These are phyloP conservation scores for Nansenia antarctica DNA, from an alignment of 2,113 vertebrate genomes.

Conservation along the genomic window DNA sequence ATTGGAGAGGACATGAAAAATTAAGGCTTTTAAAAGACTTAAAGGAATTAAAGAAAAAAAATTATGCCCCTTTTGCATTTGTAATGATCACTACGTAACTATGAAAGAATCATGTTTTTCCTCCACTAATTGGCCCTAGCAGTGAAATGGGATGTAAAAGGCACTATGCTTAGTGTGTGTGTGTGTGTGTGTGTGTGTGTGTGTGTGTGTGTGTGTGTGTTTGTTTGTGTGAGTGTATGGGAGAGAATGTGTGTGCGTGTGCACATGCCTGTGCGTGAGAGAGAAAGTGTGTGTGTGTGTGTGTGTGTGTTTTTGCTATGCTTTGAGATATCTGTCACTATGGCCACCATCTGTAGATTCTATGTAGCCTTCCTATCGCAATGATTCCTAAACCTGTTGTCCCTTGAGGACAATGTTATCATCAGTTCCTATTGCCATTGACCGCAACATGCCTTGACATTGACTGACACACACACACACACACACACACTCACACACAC, in stretches of 20 bases:
- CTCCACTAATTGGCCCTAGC: constrained; percentile 3
- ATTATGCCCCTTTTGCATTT: neutral
- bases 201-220: constrained; percentile 14
- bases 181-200: constrained; percentile 15
- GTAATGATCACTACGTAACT: neutral
- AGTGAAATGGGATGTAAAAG: constrained; percentile 13
- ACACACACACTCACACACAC: too few relatives aligned
- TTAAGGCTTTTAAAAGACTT: neutral
- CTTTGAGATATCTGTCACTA: neutral
- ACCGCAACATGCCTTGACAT: too few relatives aligned
- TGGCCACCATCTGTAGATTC: neutral
- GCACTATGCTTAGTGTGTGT: neutral
- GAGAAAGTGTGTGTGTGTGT: neutral
- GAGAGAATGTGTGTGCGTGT: neutral
- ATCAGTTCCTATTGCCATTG: too few relatives aligned
- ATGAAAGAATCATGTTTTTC: neutral
- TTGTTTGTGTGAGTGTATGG: too few relatives aligned
- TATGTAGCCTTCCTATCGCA: neutral
- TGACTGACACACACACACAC: too few relatives aligned
- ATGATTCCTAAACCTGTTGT: too few relatives aligned
- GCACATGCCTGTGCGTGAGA: too few relatives aligned
- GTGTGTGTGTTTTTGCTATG: neutral
- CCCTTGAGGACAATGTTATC: neutral
- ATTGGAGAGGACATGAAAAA: neutral
- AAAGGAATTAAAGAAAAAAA: neutral